Evolutionary conservation across 2,888 invertebrate genomes (phyloP), one percentile per base, ranked within the genome.

Genomic region (Amblyteles armatorius): DNA sequence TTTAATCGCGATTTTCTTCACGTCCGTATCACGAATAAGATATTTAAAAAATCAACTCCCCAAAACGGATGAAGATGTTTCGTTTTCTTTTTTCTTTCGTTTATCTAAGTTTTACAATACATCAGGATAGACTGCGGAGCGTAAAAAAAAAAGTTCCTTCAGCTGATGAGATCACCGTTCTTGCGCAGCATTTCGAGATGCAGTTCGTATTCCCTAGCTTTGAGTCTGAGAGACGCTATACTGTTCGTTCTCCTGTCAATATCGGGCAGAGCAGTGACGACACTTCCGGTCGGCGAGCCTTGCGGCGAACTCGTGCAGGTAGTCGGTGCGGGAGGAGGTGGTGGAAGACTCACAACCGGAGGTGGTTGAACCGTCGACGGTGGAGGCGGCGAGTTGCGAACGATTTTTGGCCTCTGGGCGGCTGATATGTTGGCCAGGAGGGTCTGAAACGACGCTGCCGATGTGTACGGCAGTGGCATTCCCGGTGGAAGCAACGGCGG

Each of bases 141-240:
- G 33, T 16, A 48, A 48, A 65, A 79, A 65, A 65, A n/a, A 52
- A 29, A 69, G 33, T 40, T 82, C 72, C 93, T 94, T 96, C 96
- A 97, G 96, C 97, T 97, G 92, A 97, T 97, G 90, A 97, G 95
- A 94, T 97, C 97, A 0, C 96, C 96, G 92, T 97, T 96, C 91
- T 97, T 97, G 77, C 98, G 95, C 78, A 98, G 93, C 95, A 97
- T 96, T 94, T 98, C 98, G 90, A 98, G 94, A 92, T 97, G 96
- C 69, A 98, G 94, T 93, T 98, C 98, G 93, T 98, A 98, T 93
- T 98, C 98, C 74, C 98, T 95, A 0, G 98, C 98, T 89, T 98
- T 98, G 90, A 98, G 95, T 88, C 98, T 95, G 55, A 98, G 94
- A 0, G 97, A 97, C 0, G 98, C 98, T 89, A 98, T 98, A 91